Conservation (phyloP, 2,113 vertebrate species). For the Etheostoma cragini region DNA sequence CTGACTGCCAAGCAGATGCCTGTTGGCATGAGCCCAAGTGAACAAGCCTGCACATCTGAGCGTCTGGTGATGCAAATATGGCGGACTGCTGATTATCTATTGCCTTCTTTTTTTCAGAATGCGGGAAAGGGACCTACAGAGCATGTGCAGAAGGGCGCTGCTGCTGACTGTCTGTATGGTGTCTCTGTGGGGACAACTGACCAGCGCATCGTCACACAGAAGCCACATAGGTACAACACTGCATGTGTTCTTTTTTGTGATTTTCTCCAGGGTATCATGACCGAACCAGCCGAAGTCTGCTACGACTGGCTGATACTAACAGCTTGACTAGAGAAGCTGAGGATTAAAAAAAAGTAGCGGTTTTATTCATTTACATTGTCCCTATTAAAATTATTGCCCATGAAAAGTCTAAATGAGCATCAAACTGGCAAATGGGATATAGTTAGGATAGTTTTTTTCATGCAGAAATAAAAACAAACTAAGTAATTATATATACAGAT, state of each 20-base stretch:
- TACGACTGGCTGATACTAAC: neutral
- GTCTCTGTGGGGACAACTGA: conserved; percentile 90
- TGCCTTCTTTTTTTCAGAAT: conserved; percentile 80
- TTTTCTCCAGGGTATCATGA: neutral
- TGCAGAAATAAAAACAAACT: conserved; percentile 11
- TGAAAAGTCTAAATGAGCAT: neutral
- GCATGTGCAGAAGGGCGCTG: conserved; percentile 88
- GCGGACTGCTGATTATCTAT: conserved; percentile 12
- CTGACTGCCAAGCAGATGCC: conserved; percentile 39
- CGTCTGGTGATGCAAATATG: conserved; percentile 35
- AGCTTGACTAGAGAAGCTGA: neutral
- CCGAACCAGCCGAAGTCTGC: conserved; percentile 9
- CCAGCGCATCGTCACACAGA: conserved; percentile 87
- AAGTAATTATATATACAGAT: neutral
- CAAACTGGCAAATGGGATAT: conserved; percentile 2
- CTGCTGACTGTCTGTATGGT: conserved; percentile 90
- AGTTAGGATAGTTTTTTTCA: conserved; percentile 9
- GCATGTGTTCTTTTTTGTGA: neutral
- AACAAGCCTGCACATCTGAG: neutral
- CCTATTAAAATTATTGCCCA: neutral
- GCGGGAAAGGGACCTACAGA: conserved; percentile 88
- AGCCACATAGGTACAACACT: conserved; percentile 89
- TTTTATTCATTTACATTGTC: conserved; percentile 1
- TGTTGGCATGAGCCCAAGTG: conserved; percentile 26
- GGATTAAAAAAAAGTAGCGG: conserved; percentile 5